Conservation (phyloP, 2,113 vertebrate species). For the Brachyhypopomus occidentalis region DNA sequence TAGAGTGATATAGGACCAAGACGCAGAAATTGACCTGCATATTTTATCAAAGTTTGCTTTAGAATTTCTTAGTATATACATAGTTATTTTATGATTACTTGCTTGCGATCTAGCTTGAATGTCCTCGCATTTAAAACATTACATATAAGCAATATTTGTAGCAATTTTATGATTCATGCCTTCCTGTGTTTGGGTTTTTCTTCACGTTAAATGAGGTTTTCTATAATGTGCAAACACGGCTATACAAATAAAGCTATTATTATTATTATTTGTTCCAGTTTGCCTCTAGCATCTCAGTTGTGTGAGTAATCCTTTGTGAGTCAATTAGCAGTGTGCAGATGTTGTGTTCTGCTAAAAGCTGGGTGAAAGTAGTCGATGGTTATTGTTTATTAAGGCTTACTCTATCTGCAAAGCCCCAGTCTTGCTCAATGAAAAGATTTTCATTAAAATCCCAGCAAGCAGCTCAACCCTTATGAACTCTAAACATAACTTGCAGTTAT, state of each 20-base stretch:
- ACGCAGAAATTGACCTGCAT: neutral
- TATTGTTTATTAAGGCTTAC: slow-evolving; percentile 32
- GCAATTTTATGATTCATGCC: too few species aligned
- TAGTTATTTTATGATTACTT: neutral
- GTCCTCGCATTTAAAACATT: too few species aligned
- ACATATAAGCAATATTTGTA: too few species aligned
- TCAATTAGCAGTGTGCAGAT: neutral
- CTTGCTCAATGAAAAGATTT: slow-evolving; percentile 8
- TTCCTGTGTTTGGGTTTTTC: too few species aligned
- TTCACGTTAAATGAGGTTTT: neutral
- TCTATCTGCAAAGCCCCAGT: slow-evolving; percentile 27
- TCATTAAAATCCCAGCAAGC: slow-evolving; percentile 36
- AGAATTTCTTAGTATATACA: neutral
- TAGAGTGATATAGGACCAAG: too few species aligned
- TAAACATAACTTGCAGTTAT: slow-evolving; percentile 33
- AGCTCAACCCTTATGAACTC: slow-evolving; percentile 1
- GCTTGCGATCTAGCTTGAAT: neutral
- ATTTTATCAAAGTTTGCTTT: neutral
- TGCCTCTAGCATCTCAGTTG: neutral
- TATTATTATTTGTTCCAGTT: neutral
- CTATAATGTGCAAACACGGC: neutral
- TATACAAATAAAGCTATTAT: neutral
- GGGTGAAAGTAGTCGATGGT: slow-evolving; percentile 19
- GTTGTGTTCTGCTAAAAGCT: slow-evolving; percentile 22
- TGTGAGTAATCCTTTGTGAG: slow-evolving; percentile 10